Conservation (phyloP, 2,113 vertebrate genomes). For the Caracal caracal region DNA sequence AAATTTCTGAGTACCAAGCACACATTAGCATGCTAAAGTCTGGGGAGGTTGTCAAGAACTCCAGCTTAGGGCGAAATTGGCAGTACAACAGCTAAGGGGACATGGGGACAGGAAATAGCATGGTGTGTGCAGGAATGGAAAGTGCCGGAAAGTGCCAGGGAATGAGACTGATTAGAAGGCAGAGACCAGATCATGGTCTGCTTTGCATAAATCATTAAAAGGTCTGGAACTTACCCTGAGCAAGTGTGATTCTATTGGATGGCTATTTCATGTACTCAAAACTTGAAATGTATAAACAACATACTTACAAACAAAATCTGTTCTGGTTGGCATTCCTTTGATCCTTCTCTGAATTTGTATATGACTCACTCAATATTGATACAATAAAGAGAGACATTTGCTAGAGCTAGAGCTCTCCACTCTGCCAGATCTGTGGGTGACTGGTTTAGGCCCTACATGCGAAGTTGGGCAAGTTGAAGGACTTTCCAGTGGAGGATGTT, state of each 20-base stretch:
- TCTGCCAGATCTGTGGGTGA: neutral
- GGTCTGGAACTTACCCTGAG: neutral
- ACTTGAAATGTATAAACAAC: neutral
- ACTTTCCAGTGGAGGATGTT: neutral
- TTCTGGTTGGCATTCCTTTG: neutral
- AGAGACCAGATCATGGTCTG: neutral
- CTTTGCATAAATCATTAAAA: neutral
- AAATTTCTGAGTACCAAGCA: neutral
- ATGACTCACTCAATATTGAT: neutral
- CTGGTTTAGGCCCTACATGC: neutral
- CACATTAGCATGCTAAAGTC: neutral
- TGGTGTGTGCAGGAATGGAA: neutral
- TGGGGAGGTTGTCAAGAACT: neutral
- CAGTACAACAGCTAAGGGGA: neutral
- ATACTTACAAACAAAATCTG: constrained; percentile 17
- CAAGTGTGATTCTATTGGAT: neutral
- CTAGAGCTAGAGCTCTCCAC: neutral
- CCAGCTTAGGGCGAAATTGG: neutral
- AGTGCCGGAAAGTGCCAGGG: neutral
- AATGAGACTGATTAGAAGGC: neutral
- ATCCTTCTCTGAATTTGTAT: neutral
- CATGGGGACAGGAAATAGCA: neutral
- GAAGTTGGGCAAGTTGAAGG: neutral
- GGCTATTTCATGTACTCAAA: neutral
- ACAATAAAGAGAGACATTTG: neutral